A percentile compares a stretch with the other conserved stretches of the same genome.
Conservation (phyloP, 30 jellyfish, hydroid and myxozoan species). For the Turritopsis rubra region DNA sequence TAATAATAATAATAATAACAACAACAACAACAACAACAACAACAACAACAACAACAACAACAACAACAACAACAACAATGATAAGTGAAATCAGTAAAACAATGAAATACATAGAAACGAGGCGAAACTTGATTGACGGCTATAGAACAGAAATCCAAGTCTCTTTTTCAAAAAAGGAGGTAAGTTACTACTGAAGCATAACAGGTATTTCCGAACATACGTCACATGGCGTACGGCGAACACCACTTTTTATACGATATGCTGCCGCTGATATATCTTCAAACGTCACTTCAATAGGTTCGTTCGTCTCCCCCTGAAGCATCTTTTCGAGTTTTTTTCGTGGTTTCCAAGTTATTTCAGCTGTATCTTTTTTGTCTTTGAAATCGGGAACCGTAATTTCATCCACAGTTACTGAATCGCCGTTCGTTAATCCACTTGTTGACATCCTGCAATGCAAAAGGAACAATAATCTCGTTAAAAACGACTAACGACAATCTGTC, state of each 20-base stretch:
- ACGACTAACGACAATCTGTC: not conserved
- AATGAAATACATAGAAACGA: too few relatives aligned
- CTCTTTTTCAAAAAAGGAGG: too few relatives aligned
- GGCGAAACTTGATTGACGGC: too few relatives aligned
- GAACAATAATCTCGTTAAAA: not conserved
- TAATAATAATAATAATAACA: too few relatives aligned
- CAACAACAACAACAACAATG: too few relatives aligned
- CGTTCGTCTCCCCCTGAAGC: slow-evolving; percentile 53
- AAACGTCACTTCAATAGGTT: slow-evolving; percentile 70
- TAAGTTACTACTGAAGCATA: not conserved
- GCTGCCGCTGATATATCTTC: slow-evolving; percentile 99
- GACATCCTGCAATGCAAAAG: not conserved
- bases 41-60: too few relatives aligned
- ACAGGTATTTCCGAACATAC: slow-evolving; percentile 18
- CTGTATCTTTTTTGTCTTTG: not conserved
- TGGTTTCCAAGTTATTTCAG: not conserved
- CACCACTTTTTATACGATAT: slow-evolving; percentile 77
- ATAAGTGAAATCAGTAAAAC: too few relatives aligned
- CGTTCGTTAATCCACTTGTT: too few relatives aligned
- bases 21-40: too few relatives aligned
- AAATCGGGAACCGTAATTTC: not conserved
- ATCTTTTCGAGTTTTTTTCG: not conserved
- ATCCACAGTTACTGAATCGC: not conserved
- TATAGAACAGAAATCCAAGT: too few relatives aligned
- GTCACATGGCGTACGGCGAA: slow-evolving; percentile 87